These are phyloP conservation scores for Pedetes capensis DNA, from an alignment of 2,113 vertebrate species.

Conservation along the genomic window DNA sequence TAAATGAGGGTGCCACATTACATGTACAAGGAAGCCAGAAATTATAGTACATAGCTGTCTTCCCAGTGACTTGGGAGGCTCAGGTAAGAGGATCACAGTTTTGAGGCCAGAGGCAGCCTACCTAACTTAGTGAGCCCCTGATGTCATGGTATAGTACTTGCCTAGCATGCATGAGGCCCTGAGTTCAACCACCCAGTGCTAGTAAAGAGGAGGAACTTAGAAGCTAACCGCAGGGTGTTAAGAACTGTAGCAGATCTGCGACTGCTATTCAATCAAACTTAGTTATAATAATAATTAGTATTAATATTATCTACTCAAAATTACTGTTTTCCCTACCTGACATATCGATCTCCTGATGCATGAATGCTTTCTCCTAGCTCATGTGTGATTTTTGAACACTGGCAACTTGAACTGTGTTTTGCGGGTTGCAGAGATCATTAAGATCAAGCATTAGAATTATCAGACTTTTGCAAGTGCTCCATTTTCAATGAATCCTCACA, in stretches of 20 bases:
- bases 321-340: background rate
- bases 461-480: constrained; percentile 36
- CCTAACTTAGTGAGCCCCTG: too few species aligned
- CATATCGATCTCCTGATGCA: background rate
- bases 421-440: background rate
- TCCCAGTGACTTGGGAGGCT: too few species aligned
- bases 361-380: too few species aligned
- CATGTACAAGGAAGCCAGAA: too few species aligned
- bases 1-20: background rate
- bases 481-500: background rate
- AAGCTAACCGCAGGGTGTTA: background rate
- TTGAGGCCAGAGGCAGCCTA: too few species aligned
- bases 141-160: too few species aligned
- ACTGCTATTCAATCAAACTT: background rate
- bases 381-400: background rate
- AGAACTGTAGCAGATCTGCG: background rate
- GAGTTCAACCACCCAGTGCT: too few species aligned
- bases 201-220: background rate
- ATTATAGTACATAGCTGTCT: too few species aligned
- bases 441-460: constrained; percentile 43
- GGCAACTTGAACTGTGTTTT: background rate
- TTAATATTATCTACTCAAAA: constrained; percentile 21
- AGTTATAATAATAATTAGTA: constrained; percentile 18
- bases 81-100: too few species aligned
- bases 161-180: too few species aligned